These are phyloP conservation scores for Tor tambroides DNA, from an alignment of 2,113 vertebrate genomes.

Conservation along the genomic window DNA sequence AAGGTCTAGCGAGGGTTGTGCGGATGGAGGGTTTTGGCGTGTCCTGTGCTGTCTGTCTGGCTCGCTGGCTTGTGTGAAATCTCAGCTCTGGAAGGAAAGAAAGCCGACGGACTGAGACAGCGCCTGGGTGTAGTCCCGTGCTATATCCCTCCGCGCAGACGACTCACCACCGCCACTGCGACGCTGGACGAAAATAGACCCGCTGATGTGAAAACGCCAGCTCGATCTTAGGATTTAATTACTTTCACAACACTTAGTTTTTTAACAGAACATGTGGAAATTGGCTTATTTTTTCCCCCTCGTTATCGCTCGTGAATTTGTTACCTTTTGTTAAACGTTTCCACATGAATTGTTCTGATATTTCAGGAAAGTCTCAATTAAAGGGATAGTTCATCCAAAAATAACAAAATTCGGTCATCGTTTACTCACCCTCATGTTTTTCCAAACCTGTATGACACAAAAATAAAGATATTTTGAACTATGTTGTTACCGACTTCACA, in stretches of 20 bases:
- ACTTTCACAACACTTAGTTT: not conserved
- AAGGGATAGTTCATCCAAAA: not conserved
- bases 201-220: not conserved
- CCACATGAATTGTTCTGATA: not conserved
- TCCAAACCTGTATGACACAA: not conserved
- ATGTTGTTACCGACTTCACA: not conserved
- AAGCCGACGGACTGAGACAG: constrained; percentile 67
- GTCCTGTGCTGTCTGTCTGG: constrained; percentile 55
- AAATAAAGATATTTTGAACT: not conserved
- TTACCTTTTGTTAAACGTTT: not conserved
- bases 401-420: not conserved
- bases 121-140: constrained; percentile 71
- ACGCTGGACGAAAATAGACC: constrained; percentile 63
- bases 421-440: not conserved
- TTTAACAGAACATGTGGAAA: not conserved
- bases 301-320: not conserved
- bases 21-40: constrained; percentile 42
- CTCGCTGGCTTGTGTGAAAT: constrained; percentile 62
- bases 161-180: constrained; percentile 47
- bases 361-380: not conserved
- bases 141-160: constrained; percentile 69
- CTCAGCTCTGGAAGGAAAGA: constrained; percentile 65
- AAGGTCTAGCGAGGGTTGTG: not conserved
- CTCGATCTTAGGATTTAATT: not conserved
- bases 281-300: no score